A percentile compares a stretch with the other conserved stretches of the same genome.
These are phyloP conservation scores for Planococcus citri DNA, from an alignment of 1,140 invertebrate genomes.

Conservation along the genomic window DNA sequence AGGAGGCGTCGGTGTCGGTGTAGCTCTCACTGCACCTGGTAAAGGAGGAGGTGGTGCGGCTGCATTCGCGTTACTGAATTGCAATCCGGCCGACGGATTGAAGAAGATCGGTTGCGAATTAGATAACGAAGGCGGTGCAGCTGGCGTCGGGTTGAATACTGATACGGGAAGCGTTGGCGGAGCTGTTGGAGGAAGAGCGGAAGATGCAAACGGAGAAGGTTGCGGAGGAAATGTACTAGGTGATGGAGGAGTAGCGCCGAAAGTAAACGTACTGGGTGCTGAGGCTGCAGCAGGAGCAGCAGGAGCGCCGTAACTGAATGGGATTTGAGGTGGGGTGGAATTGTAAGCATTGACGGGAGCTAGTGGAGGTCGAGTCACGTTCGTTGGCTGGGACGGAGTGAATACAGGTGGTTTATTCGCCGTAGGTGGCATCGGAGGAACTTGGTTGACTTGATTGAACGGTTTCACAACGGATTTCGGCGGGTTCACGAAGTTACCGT, in stretches of 20 bases:
- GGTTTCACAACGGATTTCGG: background rate
- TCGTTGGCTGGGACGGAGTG: background rate
- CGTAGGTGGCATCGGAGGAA: background rate
- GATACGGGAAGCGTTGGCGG: background rate
- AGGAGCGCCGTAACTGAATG: too few relatives aligned
- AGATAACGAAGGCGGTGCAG: background rate
- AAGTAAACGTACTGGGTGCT: too few relatives aligned
- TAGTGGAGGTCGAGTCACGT: background rate
- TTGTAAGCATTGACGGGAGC: background rate
- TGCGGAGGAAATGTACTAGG: background rate
- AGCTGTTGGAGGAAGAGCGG: background rate
- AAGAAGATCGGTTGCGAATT: background rate
- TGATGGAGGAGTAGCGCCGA: too few relatives aligned
- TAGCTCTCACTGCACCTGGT: too few relatives aligned
- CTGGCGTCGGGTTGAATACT: background rate
- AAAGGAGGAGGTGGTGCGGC: background rate
- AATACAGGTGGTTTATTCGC: background rate
- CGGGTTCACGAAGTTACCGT: background rate
- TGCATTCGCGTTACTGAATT: slow-evolving; percentile 32
- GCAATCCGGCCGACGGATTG: background rate
- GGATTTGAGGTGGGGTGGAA: background rate
- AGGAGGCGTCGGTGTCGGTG: background rate
- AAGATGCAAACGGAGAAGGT: background rate
- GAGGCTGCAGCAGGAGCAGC: too few relatives aligned
- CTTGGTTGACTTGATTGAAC: background rate